These are phyloP conservation scores for Lagorchestes hirsutus DNA, from an alignment of 2,797 vertebrate species.

Conservation along the genomic window DNA sequence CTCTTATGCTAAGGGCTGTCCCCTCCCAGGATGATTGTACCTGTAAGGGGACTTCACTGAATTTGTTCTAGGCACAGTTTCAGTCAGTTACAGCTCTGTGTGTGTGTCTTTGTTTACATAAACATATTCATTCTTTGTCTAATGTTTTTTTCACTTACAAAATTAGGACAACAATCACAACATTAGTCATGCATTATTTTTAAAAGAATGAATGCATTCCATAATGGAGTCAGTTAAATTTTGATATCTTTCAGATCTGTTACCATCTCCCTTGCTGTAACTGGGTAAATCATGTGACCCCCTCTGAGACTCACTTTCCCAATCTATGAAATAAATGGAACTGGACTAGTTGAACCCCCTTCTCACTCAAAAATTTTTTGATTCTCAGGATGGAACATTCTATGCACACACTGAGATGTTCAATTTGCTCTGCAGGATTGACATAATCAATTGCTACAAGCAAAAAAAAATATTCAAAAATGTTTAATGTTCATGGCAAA, in stretches of 20 bases:
- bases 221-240: not conserved
- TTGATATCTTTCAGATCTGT: not conserved
- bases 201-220: not conserved
- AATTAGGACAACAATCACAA: not conserved
- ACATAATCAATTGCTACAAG: constrained; percentile 60
- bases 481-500: constrained; percentile 70
- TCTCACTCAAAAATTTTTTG: not conserved
- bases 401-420: constrained; percentile 47
- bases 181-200: not conserved
- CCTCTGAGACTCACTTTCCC: not conserved
- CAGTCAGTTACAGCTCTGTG: not conserved
- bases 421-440: constrained; percentile 24
- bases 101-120: not conserved
- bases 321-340: not conserved
- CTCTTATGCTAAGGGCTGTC: not conserved
- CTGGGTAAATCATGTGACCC: not conserved
- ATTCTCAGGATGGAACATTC: not conserved
- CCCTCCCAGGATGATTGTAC: not conserved
- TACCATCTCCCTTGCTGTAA: not conserved
- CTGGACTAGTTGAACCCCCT: not conserved
- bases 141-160: not conserved
- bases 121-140: not conserved
- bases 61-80: not conserved
- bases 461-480: constrained; percentile 61
- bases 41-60: not conserved